These are phyloP conservation scores for Plutomurus gul DNA, from an alignment of 1,140 invertebrate species.

Conservation along the genomic window DNA sequence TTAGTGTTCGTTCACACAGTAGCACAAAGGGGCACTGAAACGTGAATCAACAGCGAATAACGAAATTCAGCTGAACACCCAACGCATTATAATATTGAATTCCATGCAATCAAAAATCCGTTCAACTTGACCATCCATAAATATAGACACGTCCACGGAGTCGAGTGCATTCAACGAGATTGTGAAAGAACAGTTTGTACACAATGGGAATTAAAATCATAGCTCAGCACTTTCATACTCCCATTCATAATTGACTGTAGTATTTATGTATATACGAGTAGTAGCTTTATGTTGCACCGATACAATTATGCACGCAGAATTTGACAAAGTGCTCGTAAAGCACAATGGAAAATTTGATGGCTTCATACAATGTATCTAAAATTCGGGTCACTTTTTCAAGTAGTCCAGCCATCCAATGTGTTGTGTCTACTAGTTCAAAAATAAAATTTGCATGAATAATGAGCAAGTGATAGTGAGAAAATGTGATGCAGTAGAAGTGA, in stretches of 20 bases:
- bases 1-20: no score
- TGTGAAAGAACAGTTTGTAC: background rate
- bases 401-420: background rate
- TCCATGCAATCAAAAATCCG: background rate
- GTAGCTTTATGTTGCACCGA: no score
- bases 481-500: no score
- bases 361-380: background rate
- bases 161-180: background rate
- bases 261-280: no score
- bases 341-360: background rate
- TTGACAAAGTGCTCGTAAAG: background rate
- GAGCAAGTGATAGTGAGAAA: background rate
- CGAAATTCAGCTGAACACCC: background rate
- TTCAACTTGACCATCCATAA: constrained; percentile 21
- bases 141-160: background rate
- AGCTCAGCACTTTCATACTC: background rate
- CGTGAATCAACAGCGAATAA: constrained; percentile 1
- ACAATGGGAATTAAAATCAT: background rate
- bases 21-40: background rate
- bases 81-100: background rate
- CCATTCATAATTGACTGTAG: no score
- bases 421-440: background rate
- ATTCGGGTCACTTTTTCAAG: background rate
- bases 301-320: background rate
- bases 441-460: background rate